These are phyloP conservation scores for Watsonalla cultraria DNA, from an alignment of 2,888 invertebrate genomes.

Conservation along the genomic window DNA sequence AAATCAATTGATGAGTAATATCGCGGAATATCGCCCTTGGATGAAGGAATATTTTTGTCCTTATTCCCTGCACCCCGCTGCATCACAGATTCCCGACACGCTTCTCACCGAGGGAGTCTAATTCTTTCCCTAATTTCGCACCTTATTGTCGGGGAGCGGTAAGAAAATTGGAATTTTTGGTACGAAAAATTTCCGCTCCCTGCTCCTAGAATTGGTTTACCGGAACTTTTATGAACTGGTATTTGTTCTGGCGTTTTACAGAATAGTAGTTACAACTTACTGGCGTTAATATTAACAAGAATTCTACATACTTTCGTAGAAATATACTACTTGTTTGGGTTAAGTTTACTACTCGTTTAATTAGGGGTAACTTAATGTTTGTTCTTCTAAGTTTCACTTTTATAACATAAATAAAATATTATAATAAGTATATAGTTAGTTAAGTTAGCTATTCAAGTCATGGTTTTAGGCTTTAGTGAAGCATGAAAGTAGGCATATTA, in stretches of 20 bases:
- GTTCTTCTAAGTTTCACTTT: too few relatives aligned
- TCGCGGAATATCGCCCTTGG: constrained; percentile 21
- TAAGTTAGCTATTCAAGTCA: too few relatives aligned
- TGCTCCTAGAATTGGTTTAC: constrained; percentile 2
- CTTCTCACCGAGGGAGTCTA: constrained; percentile 59
- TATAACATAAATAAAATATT: too few relatives aligned
- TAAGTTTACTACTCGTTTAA: too few relatives aligned
- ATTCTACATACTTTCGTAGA: too few relatives aligned
- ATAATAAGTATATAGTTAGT: too few relatives aligned
- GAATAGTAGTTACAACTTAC: neutral
- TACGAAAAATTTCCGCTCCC: constrained; percentile 35
- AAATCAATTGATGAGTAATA: constrained; percentile 48
- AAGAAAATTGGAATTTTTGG: constrained; percentile 67
- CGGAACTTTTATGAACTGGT: constrained; percentile 2
- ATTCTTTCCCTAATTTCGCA: constrained; percentile 76
- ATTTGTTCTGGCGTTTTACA: neutral
- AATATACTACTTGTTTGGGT: too few relatives aligned
- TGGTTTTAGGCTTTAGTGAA: too few relatives aligned
- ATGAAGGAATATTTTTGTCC: constrained; percentile 29
- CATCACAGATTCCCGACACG: constrained; percentile 64
- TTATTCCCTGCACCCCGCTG: constrained; percentile 32
- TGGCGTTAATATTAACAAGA: neutral
- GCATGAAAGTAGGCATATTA: neutral
- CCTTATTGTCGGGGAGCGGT: constrained; percentile 66
- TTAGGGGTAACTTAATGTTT: too few relatives aligned